phyloP scores from a whole-genome alignment of 2,888 invertebrate species.

The Ornithoptera priamus region DNA sequence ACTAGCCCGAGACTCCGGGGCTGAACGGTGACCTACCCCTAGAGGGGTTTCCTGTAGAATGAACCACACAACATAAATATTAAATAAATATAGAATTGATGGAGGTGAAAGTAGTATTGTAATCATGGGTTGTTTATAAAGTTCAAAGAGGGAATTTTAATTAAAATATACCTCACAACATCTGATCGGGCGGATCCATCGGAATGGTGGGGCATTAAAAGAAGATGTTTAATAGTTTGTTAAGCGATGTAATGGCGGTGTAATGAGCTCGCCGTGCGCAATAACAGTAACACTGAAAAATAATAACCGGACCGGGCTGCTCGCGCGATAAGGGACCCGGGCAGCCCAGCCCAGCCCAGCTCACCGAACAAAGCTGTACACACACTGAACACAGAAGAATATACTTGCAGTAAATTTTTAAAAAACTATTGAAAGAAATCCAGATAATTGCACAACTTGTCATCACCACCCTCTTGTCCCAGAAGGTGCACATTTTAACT shows the following conservation, averaged over 20 bases:
- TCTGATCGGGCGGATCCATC: constrained; percentile 48
- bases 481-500: too few species aligned
- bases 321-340: constrained; percentile 38
- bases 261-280: constrained; percentile 58
- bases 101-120: too few species aligned
- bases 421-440: too few species aligned
- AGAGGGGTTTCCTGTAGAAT: too few species aligned
- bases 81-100: too few species aligned
- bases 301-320: constrained; percentile 51
- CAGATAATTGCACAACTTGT: too few species aligned
- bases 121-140: not conserved
- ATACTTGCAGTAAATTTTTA: too few species aligned
- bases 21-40: too few species aligned
- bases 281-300: constrained; percentile 77
- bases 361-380: constrained; percentile 17
- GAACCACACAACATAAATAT: too few species aligned
- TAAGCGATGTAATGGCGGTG: constrained; percentile 65
- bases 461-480: too few species aligned
- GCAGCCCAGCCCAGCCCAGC: not conserved
- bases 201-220: constrained; percentile 64
- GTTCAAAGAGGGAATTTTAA: not conserved
- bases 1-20: too few species aligned
- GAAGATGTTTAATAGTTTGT: constrained; percentile 73
- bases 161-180: constrained; percentile 1
- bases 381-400: constrained; percentile 2